Evolutionary conservation across 2,797 vertebrate species (phyloP), one percentile per base, ranked within the genome.

Genomic region (Knipowitschia caucasica): DNA sequence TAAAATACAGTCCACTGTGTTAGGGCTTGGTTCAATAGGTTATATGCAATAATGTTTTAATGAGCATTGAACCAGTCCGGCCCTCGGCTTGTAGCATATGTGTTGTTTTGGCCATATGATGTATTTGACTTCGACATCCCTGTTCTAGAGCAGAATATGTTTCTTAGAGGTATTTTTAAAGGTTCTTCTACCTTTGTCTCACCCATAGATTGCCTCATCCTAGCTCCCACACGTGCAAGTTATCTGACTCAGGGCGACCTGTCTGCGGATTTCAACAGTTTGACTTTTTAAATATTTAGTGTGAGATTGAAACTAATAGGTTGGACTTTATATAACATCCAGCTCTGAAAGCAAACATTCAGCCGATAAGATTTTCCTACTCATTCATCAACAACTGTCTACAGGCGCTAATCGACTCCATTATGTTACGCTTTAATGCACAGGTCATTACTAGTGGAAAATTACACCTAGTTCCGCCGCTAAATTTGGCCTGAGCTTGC

Each of bases 241-340:
- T 69, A 79, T 21, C 4, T 53, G 68, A 71, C 61, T 55, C 56
- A 56, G 61, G 36, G 36, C 56, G 54, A 15, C 54, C 54, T 56
- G 24, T 55, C 50, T 17, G 57, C 59, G 42, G 53, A 62, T 64
- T 75, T 87, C 69, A 72, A 63, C 73, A 67, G 58, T 73, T 73
- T 61, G 51, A 66, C 42, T 57, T 73, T 77, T 85, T 81, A 87
- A 87, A 85, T 84, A 87, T 85, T 85, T 75, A 85, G 59, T 50
- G 38, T 43, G 64, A 33, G 47, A 67, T 64, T 33, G 76, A 65
- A 76, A 67, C 60, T 66, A 76, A 83, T 73, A 77, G 67, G 54
- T 64, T 51, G 50, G 65, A 66, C 68, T 65, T 58, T 26, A 47
- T 52, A 49, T 34, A 53, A 21, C 6, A 2, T 67, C 53, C 18